These are phyloP conservation scores for Burhinus oedicnemus DNA, from an alignment of 2,113 vertebrate species.

Conservation along the genomic window DNA sequence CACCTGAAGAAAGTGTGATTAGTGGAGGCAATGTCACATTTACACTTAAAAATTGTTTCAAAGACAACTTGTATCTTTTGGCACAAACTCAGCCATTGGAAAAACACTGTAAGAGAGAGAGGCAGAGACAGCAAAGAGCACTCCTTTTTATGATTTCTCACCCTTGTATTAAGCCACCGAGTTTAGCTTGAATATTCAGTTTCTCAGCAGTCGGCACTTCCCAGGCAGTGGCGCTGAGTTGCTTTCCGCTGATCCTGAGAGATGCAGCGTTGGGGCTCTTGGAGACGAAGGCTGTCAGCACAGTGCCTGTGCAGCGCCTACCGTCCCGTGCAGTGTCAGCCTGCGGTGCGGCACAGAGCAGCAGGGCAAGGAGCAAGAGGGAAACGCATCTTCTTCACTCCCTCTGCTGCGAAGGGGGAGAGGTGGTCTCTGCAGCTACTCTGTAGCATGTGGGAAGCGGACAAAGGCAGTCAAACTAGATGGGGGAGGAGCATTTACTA, in stretches of 20 bases:
- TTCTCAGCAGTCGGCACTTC: neutral
- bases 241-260: neutral
- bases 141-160: neutral
- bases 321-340: accelerated
- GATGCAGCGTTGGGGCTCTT: neutral
- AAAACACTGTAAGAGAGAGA: neutral
- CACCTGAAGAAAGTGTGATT: constrained; percentile 7
- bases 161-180: neutral
- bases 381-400: neutral
- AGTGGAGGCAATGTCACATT: constrained; percentile 43
- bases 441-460: neutral
- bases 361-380: neutral
- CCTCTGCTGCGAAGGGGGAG: neutral
- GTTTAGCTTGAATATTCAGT: neutral
- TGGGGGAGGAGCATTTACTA: neutral
- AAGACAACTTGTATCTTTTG: constrained; percentile 7
- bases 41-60: constrained; percentile 23
- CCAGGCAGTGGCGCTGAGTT: neutral
- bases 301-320: neutral
- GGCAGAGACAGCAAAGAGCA: neutral
- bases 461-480: neutral
- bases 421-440: neutral
- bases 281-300: neutral
- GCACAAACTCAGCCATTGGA: neutral
- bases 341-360: neutral